Evolutionary conservation across 2,888 invertebrate genomes (phyloP), one percentile per base, ranked within the genome.

Genomic region (Dryomyza anilis): DNA sequence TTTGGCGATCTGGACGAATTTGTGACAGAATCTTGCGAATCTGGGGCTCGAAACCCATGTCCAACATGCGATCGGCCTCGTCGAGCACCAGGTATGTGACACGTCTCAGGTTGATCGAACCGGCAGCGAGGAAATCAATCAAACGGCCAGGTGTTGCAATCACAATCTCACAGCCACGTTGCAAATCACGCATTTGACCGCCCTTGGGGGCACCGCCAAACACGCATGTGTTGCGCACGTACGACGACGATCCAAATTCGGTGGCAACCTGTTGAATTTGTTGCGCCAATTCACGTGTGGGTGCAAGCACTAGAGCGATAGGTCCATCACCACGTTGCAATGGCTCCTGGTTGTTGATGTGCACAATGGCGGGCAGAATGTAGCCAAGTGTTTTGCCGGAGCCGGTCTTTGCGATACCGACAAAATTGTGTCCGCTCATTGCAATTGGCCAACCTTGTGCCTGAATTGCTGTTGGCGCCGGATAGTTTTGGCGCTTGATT

Each of bases 1-100:
- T 96, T 83, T 98, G 98, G 76, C 98, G 86, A 81, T 97, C 96
- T 52, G 96, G 96, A 73, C 96, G 87, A 76, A 97, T 95, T 84
- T 96, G 96, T 79, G 94, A 93, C 71, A 97, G 89, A 76, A 97
- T 95, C 84, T 96, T 96, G 64, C 96, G 87, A 70, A 97, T 96
- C 83, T 97, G 96, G 8, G 97, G 97, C 81, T 97, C 97, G 83
- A 98, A 98, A 71, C 97, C 97, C 97, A 98, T 98, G 85, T 98
- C 97, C 76, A 97, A 87, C 97, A 97, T 98, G 61, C 97, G 87
- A 83, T 98, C 95, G 69, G 95, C 95, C 83, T 96, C 95, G 84
- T 96, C 95, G 59, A 95, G 83, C 1, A 95, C 94, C 69, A 96
- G 84, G 78, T 95, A 96, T n/a, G 95, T 95, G 81, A 92, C 92